A percentile compares a stretch with the other conserved stretches of the same genome.
phyloP scores from a whole-genome alignment of 2,113 vertebrate genomes.

The Oreotrochilus melanogaster region DNA sequence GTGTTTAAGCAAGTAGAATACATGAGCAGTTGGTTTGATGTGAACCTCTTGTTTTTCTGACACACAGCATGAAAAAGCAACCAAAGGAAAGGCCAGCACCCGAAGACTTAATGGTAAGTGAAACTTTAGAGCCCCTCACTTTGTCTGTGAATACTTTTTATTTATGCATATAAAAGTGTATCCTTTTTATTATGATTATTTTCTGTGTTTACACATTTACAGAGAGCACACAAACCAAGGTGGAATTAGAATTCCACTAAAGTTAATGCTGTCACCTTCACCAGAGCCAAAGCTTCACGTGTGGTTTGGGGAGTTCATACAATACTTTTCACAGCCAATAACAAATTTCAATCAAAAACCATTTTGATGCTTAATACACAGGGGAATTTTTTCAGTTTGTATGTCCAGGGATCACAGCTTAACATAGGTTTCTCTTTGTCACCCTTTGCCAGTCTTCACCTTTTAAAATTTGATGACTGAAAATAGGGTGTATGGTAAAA shows the following conservation, averaged over 20 bases:
- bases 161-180: background rate
- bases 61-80: constrained; percentile 90
- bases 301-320: background rate
- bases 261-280: background rate
- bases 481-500: background rate
- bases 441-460: background rate
- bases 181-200: background rate
- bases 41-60: background rate
- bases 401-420: constrained; percentile 5
- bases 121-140: background rate
- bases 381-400: background rate
- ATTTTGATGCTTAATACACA: background rate
- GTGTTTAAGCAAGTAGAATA: background rate
- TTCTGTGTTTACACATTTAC: background rate
- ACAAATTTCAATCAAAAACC: background rate
- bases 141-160: background rate
- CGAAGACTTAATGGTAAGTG: constrained; percentile 95
- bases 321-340: background rate
- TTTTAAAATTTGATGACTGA: background rate
- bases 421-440: background rate
- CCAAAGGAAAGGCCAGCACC: constrained; percentile 96
- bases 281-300: background rate
- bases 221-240: background rate
- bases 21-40: background rate
- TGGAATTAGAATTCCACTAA: background rate